Evolutionary conservation across 2,888 invertebrate genomes (phyloP).

Genomic region (Orthonevra nobilis): DNA sequence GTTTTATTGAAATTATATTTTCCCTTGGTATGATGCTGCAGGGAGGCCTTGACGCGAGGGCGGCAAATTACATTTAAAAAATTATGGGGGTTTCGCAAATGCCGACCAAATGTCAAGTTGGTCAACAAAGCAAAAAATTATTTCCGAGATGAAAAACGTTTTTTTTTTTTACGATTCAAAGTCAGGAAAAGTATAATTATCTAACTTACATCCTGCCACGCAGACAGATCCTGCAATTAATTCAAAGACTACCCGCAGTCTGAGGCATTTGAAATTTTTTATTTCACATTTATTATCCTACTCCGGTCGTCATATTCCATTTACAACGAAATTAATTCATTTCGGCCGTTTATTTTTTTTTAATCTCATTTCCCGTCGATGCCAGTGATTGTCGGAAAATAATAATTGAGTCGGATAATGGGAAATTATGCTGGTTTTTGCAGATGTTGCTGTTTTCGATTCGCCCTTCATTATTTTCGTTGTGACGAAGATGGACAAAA

Average conservation of each 20-base stretch:
- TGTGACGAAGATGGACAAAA: too few relatives aligned
- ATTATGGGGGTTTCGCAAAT: conserved; percentile 18
- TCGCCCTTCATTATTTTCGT: too few relatives aligned
- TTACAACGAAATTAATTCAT: background rate
- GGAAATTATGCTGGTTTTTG: too few relatives aligned
- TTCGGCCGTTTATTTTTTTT: background rate
- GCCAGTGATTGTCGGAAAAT: background rate
- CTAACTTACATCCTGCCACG: background rate
- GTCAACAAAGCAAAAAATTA: background rate
- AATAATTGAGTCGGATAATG: background rate
- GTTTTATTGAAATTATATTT: conserved; percentile 47
- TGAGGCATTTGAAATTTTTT: conserved; percentile 14
- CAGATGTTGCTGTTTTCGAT: too few relatives aligned
- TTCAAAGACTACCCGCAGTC: conserved; percentile 1
- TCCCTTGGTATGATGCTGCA: too few relatives aligned
- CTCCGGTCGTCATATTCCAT: background rate
- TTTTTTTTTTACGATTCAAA: too few relatives aligned
- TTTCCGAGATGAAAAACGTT: conserved; percentile 22
- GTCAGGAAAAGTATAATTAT: too few relatives aligned
- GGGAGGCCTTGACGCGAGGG: too few relatives aligned
- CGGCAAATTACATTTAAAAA: background rate
- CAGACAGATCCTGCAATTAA: conserved; percentile 23
- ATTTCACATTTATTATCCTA: background rate
- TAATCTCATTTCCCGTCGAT: too few relatives aligned
- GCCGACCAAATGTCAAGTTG: conserved; percentile 25